Conservation (phyloP, 2,797 vertebrate genomes). For the Coregonus ussuriensis region DNA sequence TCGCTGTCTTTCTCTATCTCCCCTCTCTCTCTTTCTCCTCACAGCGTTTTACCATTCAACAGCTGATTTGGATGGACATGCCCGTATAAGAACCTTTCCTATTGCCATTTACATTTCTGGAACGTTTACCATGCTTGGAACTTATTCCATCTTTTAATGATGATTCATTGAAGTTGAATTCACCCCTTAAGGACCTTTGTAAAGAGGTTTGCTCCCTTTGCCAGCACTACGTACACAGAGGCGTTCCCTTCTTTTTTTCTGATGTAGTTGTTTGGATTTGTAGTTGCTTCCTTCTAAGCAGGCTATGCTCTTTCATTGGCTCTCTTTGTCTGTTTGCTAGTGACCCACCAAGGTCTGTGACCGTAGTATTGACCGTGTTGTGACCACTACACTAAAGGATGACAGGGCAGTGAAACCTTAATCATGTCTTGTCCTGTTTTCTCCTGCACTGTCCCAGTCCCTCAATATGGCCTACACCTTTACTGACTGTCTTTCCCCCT, state of each 20-base stretch:
- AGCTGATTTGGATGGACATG: constrained; percentile 17
- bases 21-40: not conserved
- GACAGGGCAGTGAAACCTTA: too few species aligned
- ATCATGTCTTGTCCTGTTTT: not conserved
- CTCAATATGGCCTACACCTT: not conserved
- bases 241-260: not conserved
- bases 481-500: not conserved
- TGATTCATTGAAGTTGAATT: constrained; percentile 41
- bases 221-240: not conserved
- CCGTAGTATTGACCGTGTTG: not conserved
- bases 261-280: not conserved
- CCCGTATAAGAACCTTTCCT: constrained; percentile 24
- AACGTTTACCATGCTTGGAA: constrained; percentile 18
- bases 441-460: not conserved
- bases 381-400: not conserved
- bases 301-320: constrained; percentile 5
- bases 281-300: not conserved
- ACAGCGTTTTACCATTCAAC: constrained; percentile 12
- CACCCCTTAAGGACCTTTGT: constrained; percentile 1
- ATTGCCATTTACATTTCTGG: constrained; percentile 22
- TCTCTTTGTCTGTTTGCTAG: not conserved
- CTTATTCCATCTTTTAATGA: constrained; percentile 35
- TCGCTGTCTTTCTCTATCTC: not conserved
- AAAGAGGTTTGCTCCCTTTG: not conserved
- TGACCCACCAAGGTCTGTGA: not conserved